Percentiles rank a stretch among this genome's conserved stretches.
Conservation (phyloP, 1,140 invertebrate species). For the Drosophila ficusphila region DNA sequence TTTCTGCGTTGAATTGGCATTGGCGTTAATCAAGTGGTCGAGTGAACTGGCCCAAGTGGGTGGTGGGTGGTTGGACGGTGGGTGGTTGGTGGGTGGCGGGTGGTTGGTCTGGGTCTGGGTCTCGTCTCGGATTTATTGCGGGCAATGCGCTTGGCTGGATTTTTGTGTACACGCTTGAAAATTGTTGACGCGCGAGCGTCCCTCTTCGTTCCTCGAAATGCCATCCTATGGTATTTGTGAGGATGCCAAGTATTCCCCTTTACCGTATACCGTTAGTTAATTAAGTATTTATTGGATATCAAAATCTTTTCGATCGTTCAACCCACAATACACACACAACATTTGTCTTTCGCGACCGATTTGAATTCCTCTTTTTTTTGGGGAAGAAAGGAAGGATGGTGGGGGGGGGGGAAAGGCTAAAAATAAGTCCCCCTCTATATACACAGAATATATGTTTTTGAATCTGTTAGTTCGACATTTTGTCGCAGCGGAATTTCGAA, state of each 20-base stretch:
- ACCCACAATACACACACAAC: constrained; percentile 26
- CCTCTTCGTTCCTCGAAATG: background rate
- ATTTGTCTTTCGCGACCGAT: constrained; percentile 40
- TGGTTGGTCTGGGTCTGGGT: constrained; percentile 64
- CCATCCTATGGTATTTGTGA: constrained; percentile 22
- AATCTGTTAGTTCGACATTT: constrained; percentile 69
- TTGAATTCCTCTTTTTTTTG: constrained; percentile 26
- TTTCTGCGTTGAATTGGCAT: constrained; percentile 78
- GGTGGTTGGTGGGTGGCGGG: constrained; percentile 27
- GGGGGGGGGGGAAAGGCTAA: constrained; percentile 19
- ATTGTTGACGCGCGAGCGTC: constrained; percentile 71
- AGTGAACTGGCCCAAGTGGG: constrained; percentile 32
- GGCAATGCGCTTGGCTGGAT: constrained; percentile 62
- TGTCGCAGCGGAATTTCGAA: constrained; percentile 61
- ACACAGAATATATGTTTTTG: constrained; percentile 43
- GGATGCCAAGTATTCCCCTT: constrained; percentile 27
- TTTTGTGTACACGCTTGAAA: constrained; percentile 79
- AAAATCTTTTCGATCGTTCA: constrained; percentile 68
- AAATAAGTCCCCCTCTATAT: constrained; percentile 52
- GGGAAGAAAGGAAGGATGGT: no score
- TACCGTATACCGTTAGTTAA: no score
- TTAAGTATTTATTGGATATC: constrained; percentile 76
- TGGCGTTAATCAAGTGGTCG: constrained; percentile 78
- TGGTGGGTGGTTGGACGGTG: constrained; percentile 21
- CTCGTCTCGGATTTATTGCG: constrained; percentile 53